These are phyloP conservation scores for Cathartes aura DNA, from an alignment of 2,113 vertebrate genomes.

Conservation along the genomic window DNA sequence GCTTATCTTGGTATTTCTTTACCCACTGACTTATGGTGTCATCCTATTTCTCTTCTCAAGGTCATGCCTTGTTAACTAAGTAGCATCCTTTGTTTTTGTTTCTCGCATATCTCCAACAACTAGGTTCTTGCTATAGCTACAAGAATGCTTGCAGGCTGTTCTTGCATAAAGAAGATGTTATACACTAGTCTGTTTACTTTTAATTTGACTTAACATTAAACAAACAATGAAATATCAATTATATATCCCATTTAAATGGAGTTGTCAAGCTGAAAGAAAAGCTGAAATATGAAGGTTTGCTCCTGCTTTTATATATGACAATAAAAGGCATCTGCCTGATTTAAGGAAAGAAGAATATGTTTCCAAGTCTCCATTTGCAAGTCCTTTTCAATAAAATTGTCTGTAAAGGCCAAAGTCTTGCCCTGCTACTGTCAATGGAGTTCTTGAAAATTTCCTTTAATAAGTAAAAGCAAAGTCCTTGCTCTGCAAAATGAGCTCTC, in stretches of 20 bases:
- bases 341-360: not conserved
- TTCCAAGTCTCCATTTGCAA: not conserved
- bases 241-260: not conserved
- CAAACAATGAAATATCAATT: not conserved
- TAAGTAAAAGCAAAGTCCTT: not conserved
- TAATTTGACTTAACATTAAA: not conserved
- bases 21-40: too few relatives aligned
- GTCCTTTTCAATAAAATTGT: not conserved
- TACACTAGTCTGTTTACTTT: not conserved
- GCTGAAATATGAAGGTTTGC: not conserved
- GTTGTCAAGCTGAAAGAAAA: not conserved
- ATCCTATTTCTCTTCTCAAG: too few relatives aligned
- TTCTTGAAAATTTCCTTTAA: not conserved
- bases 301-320: not conserved
- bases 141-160: not conserved
- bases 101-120: too few relatives aligned
- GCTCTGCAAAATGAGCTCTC: not conserved
- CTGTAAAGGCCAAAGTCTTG: not conserved
- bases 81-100: too few relatives aligned
- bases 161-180: not conserved
- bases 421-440: not conserved
- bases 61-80: too few relatives aligned
- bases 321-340: not conserved
- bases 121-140: not conserved
- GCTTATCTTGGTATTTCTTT: too few relatives aligned